These are phyloP conservation scores for Neomicropteryx cornuta DNA, from an alignment of 1,140 invertebrate species.

Conservation along the genomic window DNA sequence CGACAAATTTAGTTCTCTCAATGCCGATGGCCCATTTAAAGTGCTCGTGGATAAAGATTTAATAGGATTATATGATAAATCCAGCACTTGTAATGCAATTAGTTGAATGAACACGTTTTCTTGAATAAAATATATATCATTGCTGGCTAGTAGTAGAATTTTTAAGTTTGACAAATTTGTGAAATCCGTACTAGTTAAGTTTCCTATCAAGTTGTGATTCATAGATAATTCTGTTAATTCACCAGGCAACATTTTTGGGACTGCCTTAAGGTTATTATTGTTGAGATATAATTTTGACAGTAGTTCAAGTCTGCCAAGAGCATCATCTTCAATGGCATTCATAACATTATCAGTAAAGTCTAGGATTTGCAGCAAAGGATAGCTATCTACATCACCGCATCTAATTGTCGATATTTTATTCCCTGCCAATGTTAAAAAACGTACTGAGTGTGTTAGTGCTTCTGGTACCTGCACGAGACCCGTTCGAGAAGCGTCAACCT, in stretches of 20 bases:
- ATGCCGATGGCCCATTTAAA: slow-evolving; percentile 50
- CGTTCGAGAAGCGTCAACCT: slow-evolving; percentile 72
- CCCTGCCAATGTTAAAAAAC: slow-evolving; percentile 63
- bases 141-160: slow-evolving; percentile 56
- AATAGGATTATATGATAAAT: slow-evolving; percentile 68
- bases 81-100: slow-evolving; percentile 51
- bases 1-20: slow-evolving; percentile 56
- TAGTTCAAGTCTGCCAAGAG: slow-evolving; percentile 69
- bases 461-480: slow-evolving; percentile 70
- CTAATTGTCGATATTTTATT: slow-evolving; percentile 63
- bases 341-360: slow-evolving; percentile 74
- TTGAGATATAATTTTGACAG: slow-evolving; percentile 69
- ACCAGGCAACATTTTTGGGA: slow-evolving; percentile 47
- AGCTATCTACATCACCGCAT: slow-evolving; percentile 81
- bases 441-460: slow-evolving; percentile 71
- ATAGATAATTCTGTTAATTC: slow-evolving; percentile 37
- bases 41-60: slow-evolving; percentile 51
- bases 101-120: slow-evolving; percentile 57
- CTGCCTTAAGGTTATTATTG: slow-evolving; percentile 53
- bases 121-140: slow-evolving; percentile 51
- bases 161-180: slow-evolving; percentile 56
- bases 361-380: slow-evolving; percentile 69
- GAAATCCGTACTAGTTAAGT: slow-evolving; percentile 54
- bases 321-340: slow-evolving; percentile 70
- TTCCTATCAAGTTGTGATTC: slow-evolving; percentile 47